A percentile compares a stretch with the other conserved stretches of the same genome.
These are phyloP conservation scores for Microdon myrmicae DNA, from an alignment of 2,888 invertebrate genomes.

Conservation along the genomic window DNA sequence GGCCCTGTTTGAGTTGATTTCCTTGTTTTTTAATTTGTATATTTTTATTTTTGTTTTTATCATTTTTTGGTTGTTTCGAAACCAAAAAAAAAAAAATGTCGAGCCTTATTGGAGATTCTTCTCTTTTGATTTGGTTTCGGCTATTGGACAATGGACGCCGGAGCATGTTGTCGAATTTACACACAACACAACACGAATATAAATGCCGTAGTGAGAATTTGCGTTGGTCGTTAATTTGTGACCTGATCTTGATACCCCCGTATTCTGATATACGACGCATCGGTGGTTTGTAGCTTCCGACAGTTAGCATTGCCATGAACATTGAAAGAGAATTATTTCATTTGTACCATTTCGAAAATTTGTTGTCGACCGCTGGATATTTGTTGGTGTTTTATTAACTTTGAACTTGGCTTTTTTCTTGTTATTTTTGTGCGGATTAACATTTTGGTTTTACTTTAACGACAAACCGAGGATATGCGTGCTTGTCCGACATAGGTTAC, in stretches of 20 bases:
- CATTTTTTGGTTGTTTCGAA: conserved; percentile 1
- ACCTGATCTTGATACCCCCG: conserved; percentile 54
- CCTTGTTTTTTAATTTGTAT: conserved; percentile 5
- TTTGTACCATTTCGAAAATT: conserved; percentile 35
- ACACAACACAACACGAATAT: conserved; percentile 46
- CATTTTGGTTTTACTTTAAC: conserved; percentile 33
- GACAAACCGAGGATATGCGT: conserved; percentile 45
- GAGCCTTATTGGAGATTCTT: conserved; percentile 34
- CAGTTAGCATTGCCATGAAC: conserved; percentile 45
- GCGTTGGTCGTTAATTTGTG: conserved; percentile 55
- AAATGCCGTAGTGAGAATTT: conserved; percentile 51
- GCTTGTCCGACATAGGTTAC: conserved; percentile 51
- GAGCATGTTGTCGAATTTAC: conserved; percentile 53
- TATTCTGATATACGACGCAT: conserved; percentile 41
- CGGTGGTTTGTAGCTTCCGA: conserved; percentile 43
- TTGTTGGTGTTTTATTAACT: conserved; percentile 12
- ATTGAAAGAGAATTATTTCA: conserved; percentile 48
- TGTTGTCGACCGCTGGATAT: conserved; percentile 1
- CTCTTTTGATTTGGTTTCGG: conserved; percentile 9
- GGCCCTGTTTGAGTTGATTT: conserved; percentile 31
- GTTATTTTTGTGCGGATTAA: conserved; percentile 7
- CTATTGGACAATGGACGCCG: conserved; percentile 18
- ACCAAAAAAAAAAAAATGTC: conserved; percentile 8
- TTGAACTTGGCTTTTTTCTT: not conserved
- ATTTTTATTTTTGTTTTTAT: conserved; percentile 4